Base-by-base conservation (phyloP, 35 echinoderm and acorn worm genomes). In the Strongylocentrotus purpuratus region DNA sequence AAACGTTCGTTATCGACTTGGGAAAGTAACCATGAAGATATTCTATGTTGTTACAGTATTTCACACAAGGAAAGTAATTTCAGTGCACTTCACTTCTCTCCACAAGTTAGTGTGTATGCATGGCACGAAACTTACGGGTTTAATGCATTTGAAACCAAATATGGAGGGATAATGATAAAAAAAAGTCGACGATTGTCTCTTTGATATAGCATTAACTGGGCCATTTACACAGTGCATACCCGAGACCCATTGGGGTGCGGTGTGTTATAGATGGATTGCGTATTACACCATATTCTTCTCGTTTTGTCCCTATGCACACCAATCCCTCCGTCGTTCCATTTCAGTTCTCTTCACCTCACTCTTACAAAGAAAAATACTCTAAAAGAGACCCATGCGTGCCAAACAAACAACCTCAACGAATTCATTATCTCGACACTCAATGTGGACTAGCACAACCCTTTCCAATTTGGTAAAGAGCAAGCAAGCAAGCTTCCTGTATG, bases 341-440 rank as follows among this genome's bases (percentile, higher is more conserved):
- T 78, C 65, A 78, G 20, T 78, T n/a, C 65, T 78, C 65, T 78
- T 78, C 65, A 78, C 22, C 65, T 78, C 65, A 78, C 65, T 78
- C 65, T 78, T n/a, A 78, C 65, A 78, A 78, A 78, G 65, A 78
- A 31, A 22, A 78, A 22, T n/a, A 78, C 65, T 78, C 65, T n/a
- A n/a, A 78, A 78, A 78, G 65, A 78, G 65, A 78, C 28, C 65
- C 65, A 78, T 78, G 65, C 65, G 22, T 78, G 65, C 18, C 65
- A 78, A 78, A 78, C 65, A 78, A n/a, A 78, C 7, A 78, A 78
- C 65, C 65, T 78, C 20, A 78, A 78, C 65, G 65, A 78, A 78
- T 78, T 78, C 65, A 28, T 78, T 78, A 78, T 78, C 28, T 78
- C 65, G 65, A 5, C 65, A 78, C 65, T 22, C 20, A 28, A 28